phyloP scores from a whole-genome alignment of 2,797 vertebrate species.

The Odontamblyopus lacepedii region DNA sequence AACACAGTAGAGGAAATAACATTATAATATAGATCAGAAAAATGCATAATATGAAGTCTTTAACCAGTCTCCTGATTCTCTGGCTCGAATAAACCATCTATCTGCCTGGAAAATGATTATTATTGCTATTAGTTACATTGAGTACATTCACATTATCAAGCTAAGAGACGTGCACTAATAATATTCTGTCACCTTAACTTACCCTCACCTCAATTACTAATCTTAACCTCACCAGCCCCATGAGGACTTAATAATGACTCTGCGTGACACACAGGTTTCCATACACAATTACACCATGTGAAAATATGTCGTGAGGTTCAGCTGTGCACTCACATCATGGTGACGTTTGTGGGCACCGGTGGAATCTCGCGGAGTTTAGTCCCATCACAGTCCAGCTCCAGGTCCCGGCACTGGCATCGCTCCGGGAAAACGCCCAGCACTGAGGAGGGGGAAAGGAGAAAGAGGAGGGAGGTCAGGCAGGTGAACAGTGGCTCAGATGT shows the following conservation, averaged over 20 bases:
- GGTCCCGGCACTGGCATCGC: constrained; percentile 84
- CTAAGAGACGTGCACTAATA: neutral
- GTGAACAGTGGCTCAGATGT: neutral
- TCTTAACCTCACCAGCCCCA: neutral
- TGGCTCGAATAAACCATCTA: too few species aligned
- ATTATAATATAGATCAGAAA: too few species aligned
- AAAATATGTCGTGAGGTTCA: neutral
- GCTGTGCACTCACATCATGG: constrained; percentile 87
- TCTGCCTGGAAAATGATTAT: too few species aligned
- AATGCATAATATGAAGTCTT: too few species aligned
- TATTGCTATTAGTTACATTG: neutral
- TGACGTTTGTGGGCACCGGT: constrained; percentile 86
- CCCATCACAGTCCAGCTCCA: constrained; percentile 88
- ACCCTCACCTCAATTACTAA: neutral
- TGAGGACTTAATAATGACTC: neutral
- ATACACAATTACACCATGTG: neutral
- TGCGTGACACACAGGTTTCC: neutral
- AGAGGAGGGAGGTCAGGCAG: neutral
- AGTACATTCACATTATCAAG: neutral
- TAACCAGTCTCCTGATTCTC: too few species aligned
- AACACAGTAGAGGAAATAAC: too few species aligned
- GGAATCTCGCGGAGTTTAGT: constrained; percentile 83
- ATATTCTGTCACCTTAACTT: neutral
- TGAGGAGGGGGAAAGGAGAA: constrained; percentile 45
- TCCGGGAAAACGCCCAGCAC: constrained; percentile 83